Conservation (phyloP, 1,140 invertebrate genomes). For the Conopomorpha cramerella region DNA sequence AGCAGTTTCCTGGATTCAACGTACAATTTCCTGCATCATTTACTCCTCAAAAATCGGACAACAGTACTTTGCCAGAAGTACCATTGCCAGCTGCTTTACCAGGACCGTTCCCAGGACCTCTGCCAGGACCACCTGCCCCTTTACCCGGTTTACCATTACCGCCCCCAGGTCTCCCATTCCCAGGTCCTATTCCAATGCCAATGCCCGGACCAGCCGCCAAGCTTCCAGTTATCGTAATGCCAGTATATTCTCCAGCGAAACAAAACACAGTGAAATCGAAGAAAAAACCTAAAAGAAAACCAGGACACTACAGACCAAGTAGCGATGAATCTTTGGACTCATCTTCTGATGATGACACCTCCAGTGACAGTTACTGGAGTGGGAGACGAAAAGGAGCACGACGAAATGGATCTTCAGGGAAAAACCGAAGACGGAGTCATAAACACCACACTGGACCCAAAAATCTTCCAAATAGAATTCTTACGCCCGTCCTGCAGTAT, state of each 20-base stretch:
- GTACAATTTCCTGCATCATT: too few relatives aligned
- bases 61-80: not conserved
- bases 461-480: slow-evolving; percentile 8
- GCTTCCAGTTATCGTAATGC: slow-evolving; percentile 49
- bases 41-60: not conserved
- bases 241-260: slow-evolving; percentile 31
- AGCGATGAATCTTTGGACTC: slow-evolving; percentile 8
- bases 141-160: slow-evolving; percentile 13
- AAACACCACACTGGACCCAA: slow-evolving; percentile 11
- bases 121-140: too few relatives aligned
- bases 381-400: slow-evolving; percentile 9
- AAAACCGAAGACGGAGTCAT: slow-evolving; percentile 4
- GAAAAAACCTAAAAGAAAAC: too few relatives aligned
- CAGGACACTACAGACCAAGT: too few relatives aligned
- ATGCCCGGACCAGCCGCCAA: slow-evolving; percentile 22
- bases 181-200: slow-evolving; percentile 2
- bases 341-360: slow-evolving; percentile 14
- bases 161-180: slow-evolving; percentile 8
- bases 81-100: not conserved
- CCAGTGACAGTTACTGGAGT: not conserved
- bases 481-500: slow-evolving; percentile 38
- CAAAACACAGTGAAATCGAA: too few relatives aligned
- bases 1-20: too few relatives aligned
- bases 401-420: slow-evolving; percentile 8
- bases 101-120: not conserved